Conservation (phyloP, 1,140 invertebrate species). For the Neocloeon triangulifer region DNA sequence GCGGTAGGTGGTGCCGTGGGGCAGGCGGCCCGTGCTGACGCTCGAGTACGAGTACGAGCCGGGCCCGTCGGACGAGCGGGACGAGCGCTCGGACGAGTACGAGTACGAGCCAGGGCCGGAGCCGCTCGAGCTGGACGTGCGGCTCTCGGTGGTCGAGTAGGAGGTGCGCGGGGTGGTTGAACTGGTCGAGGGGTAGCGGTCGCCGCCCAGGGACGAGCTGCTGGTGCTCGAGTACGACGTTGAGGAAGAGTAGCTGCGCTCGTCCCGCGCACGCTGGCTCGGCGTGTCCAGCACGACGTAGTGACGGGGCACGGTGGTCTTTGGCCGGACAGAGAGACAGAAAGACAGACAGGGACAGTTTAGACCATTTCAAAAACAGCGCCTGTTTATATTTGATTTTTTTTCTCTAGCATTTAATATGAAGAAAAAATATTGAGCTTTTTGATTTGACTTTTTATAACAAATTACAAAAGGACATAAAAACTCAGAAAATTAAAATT, state of each 20-base stretch:
- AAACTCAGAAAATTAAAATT: too few species aligned
- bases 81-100: slow-evolving; percentile 45
- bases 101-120: slow-evolving; percentile 37
- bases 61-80: slow-evolving; percentile 40
- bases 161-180: slow-evolving; percentile 29
- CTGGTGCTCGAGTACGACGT: slow-evolving; percentile 25
- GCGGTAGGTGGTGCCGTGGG: slow-evolving; percentile 54
- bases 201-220: slow-evolving; percentile 20
- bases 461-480: too few species aligned
- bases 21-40: slow-evolving; percentile 45
- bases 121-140: slow-evolving; percentile 27
- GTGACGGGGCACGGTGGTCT: slow-evolving; percentile 68
- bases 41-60: slow-evolving; percentile 62
- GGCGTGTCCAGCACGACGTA: slow-evolving; percentile 60
- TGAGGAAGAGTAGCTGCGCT: slow-evolving; percentile 62
- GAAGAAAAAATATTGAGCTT: too few species aligned
- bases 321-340: slow-evolving; percentile 13
- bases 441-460: too few species aligned
- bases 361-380: too few species aligned
- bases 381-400: too few species aligned
- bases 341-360: not conserved
- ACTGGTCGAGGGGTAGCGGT: slow-evolving; percentile 17
- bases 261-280: slow-evolving; percentile 36
- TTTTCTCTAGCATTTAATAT: too few species aligned
- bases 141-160: slow-evolving; percentile 41